Conservation (phyloP, 2,888 invertebrate species). For the Emmelina monodactyla region DNA sequence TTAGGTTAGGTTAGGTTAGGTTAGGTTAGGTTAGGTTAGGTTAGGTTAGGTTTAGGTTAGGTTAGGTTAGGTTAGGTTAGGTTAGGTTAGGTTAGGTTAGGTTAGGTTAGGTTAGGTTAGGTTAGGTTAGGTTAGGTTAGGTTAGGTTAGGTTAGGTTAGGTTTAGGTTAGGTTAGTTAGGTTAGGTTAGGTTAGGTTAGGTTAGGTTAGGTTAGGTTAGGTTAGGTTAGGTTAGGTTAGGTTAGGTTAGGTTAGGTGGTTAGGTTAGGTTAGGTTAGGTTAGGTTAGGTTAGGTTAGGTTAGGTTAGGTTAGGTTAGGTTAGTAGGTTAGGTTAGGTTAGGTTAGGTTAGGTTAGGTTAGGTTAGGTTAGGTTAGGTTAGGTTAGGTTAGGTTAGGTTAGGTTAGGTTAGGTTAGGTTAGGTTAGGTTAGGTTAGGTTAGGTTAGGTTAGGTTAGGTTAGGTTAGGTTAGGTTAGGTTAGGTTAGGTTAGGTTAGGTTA, state of each 20-base stretch:
- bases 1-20: constrained; percentile 17
- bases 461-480: constrained; percentile 22
- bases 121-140: constrained; percentile 12
- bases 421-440: constrained; percentile 21
- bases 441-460: constrained; percentile 22
- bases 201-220: constrained; percentile 10
- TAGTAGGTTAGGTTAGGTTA: constrained; percentile 21
- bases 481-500: constrained; percentile 20
- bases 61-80: constrained; percentile 13
- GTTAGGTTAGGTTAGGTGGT: constrained; percentile 15
- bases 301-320: constrained; percentile 13
- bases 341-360: constrained; percentile 21
- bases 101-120: constrained; percentile 14
- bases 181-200: constrained; percentile 13
- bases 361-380: constrained; percentile 21
- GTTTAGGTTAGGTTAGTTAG: constrained; percentile 12
- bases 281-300: constrained; percentile 14
- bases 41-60: constrained; percentile 6
- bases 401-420: constrained; percentile 21
- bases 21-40: constrained; percentile 10
- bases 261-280: constrained; percentile 14
- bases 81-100: constrained; percentile 15
- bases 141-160: constrained; percentile 13
- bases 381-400: constrained; percentile 21
- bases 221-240: constrained; percentile 14